A percentile compares a stretch with the other conserved stretches of the same genome.
Conservation (phyloP, 2,888 invertebrate species). For the Abrostola tripartita region DNA sequence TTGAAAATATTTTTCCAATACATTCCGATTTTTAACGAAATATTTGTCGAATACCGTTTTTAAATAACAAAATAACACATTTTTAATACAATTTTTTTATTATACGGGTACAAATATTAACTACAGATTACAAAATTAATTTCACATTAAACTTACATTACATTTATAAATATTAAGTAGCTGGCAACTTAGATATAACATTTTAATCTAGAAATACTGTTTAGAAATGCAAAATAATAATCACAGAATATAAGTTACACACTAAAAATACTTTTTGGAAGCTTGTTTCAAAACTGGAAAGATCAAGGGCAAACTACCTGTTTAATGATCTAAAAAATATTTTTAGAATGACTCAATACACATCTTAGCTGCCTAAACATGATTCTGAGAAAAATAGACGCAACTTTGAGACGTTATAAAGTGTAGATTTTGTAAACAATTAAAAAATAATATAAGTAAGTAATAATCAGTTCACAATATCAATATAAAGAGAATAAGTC, state of each 20-base stretch:
- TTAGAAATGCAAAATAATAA: conserved; percentile 61
- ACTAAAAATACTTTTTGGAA: conserved; percentile 65
- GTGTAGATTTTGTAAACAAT: conserved; percentile 12
- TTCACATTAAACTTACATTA: conserved; percentile 64
- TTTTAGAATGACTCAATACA: conserved; percentile 56
- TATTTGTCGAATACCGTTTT: conserved; percentile 62
- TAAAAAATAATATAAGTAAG: conserved; percentile 8
- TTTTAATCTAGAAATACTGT: conserved; percentile 72
- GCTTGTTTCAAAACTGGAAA: conserved; percentile 57
- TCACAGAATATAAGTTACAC: conserved; percentile 77
- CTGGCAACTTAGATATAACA: conserved; percentile 71
- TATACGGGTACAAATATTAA: conserved; percentile 71
- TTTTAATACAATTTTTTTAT: conserved; percentile 72
- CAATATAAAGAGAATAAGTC: neutral
- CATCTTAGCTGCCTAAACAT: conserved; percentile 48
- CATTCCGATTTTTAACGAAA: conserved; percentile 46
- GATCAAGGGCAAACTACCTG: conserved; percentile 73
- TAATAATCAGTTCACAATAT: conserved; percentile 33
- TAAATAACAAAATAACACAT: conserved; percentile 77
- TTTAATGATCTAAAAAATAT: conserved; percentile 56
- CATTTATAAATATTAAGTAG: conserved; percentile 66
- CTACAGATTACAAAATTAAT: conserved; percentile 68
- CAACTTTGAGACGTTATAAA: conserved; percentile 5
- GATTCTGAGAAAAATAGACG: conserved; percentile 14
- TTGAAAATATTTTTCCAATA: conserved; percentile 19